phyloP scores from a whole-genome alignment of 1,140 invertebrate genomes.

The Drosophila bocqueti region DNA sequence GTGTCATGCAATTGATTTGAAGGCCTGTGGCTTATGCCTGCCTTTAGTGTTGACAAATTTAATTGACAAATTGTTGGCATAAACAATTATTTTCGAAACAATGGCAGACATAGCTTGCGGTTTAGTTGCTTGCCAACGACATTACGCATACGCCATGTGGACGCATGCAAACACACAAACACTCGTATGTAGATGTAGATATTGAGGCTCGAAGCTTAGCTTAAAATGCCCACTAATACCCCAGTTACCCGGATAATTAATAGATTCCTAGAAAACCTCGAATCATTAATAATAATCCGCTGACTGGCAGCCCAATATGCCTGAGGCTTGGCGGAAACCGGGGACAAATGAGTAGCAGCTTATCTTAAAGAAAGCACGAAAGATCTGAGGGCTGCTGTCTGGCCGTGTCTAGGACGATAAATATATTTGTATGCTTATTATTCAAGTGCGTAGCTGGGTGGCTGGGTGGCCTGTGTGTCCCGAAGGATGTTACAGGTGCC shows the following conservation, averaged over 20 bases:
- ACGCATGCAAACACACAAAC: neutral
- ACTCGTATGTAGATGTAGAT: no score
- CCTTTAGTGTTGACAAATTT: constrained; percentile 6
- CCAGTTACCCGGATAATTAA: neutral
- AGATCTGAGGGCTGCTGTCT: constrained; percentile 10
- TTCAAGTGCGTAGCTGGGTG: constrained; percentile 56
- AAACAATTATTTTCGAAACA: neutral
- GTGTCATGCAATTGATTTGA: neutral
- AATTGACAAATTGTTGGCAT: constrained; percentile 9
- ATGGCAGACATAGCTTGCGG: neutral
- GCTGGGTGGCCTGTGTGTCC: constrained; percentile 23
- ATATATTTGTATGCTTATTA: constrained; percentile 67
- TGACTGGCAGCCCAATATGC: neutral
- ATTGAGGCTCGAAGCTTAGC: no score
- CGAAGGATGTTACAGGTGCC: constrained; percentile 67
- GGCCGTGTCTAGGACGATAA: constrained; percentile 53
- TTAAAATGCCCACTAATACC: neutral
- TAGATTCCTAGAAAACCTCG: neutral
- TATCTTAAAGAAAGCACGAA: neutral
- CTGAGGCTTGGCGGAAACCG: neutral
- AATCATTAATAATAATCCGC: neutral
- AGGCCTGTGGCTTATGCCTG: neutral
- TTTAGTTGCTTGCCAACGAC: neutral
- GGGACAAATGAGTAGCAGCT: constrained; percentile 9
- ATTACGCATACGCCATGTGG: constrained; percentile 15